Conservation (phyloP, 2,888 invertebrate species). For the Cancer borealis region DNA sequence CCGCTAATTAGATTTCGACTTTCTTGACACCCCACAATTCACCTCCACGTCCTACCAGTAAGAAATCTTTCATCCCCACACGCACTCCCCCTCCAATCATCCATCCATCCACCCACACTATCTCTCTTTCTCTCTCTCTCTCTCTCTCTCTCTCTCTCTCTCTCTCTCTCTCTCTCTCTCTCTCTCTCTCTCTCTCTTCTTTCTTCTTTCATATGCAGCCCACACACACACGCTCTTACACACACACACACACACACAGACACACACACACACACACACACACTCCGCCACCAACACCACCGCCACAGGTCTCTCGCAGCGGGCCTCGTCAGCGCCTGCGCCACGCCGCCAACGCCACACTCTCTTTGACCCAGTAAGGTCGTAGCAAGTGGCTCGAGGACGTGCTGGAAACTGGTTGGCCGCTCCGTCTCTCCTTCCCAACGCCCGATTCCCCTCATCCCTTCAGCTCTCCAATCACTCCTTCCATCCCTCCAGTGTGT, state of each 20-base stretch:
- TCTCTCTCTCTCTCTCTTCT: neutral
- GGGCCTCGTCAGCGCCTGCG: slow-evolving; percentile 3
- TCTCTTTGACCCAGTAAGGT: slow-evolving; percentile 32
- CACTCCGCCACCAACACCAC: neutral
- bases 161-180: slow-evolving; percentile 1
- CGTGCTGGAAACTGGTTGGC: neutral
- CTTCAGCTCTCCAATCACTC: neutral
- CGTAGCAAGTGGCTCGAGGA: neutral
- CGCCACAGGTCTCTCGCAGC: neutral
- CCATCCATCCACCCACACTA: neutral
- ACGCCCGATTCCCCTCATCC: neutral
- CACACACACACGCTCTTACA: neutral
- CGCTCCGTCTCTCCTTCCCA: neutral
- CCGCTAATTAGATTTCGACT: too few relatives aligned
- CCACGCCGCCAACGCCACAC: neutral
- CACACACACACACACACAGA: neutral
- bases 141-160: slow-evolving; percentile 1
- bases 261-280: neutral
- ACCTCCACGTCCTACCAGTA: too few relatives aligned
- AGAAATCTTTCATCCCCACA: neutral
- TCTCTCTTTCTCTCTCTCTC: neutral
- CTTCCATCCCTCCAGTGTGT: neutral
- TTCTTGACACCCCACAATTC: neutral
- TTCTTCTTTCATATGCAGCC: neutral
- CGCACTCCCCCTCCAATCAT: neutral